Conservation (phyloP, 2,797 vertebrate species). For the Pseudomugil tenellus region DNA sequence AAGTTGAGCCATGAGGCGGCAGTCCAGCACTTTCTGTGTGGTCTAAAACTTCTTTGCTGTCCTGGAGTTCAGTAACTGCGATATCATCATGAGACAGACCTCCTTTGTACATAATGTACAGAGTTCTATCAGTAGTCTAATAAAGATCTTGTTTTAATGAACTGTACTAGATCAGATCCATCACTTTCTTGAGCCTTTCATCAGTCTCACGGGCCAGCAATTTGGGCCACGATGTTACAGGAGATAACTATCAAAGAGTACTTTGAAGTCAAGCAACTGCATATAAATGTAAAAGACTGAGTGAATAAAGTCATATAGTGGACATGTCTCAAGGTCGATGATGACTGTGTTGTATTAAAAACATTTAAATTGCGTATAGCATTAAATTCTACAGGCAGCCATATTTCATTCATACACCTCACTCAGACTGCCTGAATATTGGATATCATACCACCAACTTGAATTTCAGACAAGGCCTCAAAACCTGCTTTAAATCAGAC, state of each 20-base stretch:
- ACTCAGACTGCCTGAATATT: slow-evolving; percentile 42
- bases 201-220: slow-evolving; percentile 57
- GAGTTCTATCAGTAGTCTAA: slow-evolving; percentile 37
- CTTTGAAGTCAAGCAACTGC: slow-evolving; percentile 68
- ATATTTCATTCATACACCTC: slow-evolving; percentile 29
- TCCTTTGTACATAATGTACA: slow-evolving; percentile 48
- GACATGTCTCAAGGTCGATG: slow-evolving; percentile 69
- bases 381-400: slow-evolving; percentile 45
- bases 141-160: slow-evolving; percentile 70
- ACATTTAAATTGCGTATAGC: slow-evolving; percentile 52
- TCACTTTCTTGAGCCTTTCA: slow-evolving; percentile 48
- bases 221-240: slow-evolving; percentile 57
- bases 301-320: slow-evolving; percentile 46
- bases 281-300: slow-evolving; percentile 35
- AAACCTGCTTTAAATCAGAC: slow-evolving; percentile 23
- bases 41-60: slow-evolving; percentile 21
- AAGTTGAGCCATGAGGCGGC: slow-evolving; percentile 71
- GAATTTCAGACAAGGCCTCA: slow-evolving; percentile 45
- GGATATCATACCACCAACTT: slow-evolving; percentile 47
- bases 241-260: slow-evolving; percentile 73
- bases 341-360: slow-evolving; percentile 42
- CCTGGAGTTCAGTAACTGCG: slow-evolving; percentile 34
- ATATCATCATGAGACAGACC: slow-evolving; percentile 23
- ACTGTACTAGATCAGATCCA: slow-evolving; percentile 52
- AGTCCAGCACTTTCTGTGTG: slow-evolving; percentile 61